A percentile compares a stretch with the other conserved stretches of the same genome.
Evolutionary conservation across 2,888 invertebrate species (phyloP).

Genomic region (Suillia variegata): DNA sequence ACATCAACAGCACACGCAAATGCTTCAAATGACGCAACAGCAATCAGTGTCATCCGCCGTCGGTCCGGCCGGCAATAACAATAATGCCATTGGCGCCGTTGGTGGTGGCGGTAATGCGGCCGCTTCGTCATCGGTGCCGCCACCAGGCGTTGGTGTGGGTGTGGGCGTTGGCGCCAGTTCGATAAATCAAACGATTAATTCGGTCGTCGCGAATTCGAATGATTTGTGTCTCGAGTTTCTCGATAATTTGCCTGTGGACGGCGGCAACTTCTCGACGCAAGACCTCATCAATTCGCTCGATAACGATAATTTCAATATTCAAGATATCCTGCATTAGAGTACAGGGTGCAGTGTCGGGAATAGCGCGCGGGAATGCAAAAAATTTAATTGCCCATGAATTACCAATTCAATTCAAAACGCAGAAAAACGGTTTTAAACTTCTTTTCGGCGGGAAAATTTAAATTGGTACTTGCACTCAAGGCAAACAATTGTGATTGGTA

Average conservation of each 20-base stretch:
- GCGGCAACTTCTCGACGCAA: conserved; percentile 78
- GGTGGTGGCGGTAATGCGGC: conserved; percentile 29
- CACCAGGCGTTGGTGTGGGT: conserved; percentile 28
- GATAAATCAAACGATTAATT: conserved; percentile 60
- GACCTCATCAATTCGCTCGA: conserved; percentile 84
- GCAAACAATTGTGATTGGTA: too few relatives aligned
- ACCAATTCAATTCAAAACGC: too few relatives aligned
- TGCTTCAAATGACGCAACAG: conserved; percentile 51
- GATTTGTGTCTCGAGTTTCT: conserved; percentile 86
- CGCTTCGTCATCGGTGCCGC: conserved; percentile 20
- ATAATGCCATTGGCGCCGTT: conserved; percentile 24
- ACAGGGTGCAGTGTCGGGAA: too few relatives aligned
- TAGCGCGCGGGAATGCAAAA: neutral
- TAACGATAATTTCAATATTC: conserved; percentile 73
- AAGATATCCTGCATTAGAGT: conserved; percentile 66
- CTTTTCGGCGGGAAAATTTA: too few relatives aligned
- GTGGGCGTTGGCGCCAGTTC: conserved; percentile 52
- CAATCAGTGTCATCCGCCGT: conserved; percentile 2
- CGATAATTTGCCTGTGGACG: conserved; percentile 80
- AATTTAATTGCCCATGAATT: neutral
- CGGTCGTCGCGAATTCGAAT: conserved; percentile 58
- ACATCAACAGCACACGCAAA: conserved; percentile 57
- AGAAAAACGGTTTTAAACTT: too few relatives aligned
- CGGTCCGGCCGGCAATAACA: conserved; percentile 21
- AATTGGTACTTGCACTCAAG: too few relatives aligned